Percentiles rank a stretch among this genome's conserved stretches.
phyloP scores from a whole-genome alignment of 2,113 vertebrate genomes.

The Eretmodus cyanostictus region DNA sequence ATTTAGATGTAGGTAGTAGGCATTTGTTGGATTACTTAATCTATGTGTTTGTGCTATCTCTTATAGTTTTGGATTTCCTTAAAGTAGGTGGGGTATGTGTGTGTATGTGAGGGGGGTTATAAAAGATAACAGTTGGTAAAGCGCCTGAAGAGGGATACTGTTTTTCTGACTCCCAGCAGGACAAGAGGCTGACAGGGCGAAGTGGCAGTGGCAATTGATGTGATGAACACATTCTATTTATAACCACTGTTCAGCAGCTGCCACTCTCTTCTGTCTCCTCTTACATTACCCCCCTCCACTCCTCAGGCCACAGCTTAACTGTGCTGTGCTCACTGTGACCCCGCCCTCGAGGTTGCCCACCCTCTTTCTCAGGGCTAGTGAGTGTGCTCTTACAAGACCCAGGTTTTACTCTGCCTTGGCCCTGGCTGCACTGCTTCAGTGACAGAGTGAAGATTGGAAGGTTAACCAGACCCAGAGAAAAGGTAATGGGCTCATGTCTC shows the following conservation, averaged over 20 bases:
- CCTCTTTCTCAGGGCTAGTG: conserved; percentile 14
- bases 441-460: conserved; percentile 49
- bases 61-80: background rate
- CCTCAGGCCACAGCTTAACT: conserved; percentile 26
- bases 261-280: conserved; percentile 55
- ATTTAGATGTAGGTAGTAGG: background rate
- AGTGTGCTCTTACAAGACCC: conserved; percentile 15
- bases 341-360: conserved; percentile 7
- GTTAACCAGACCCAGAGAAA: conserved; percentile 57
- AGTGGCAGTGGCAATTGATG: conserved; percentile 36
- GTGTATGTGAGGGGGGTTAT: background rate
- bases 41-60: background rate
- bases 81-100: background rate
- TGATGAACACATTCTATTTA: conserved; percentile 72
- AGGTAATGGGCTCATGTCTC: conserved; percentile 60
- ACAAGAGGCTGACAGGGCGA: conserved; percentile 14
- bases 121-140: background rate
- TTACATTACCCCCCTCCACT: conserved; percentile 40
- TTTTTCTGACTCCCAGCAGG: background rate
- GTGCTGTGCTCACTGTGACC: conserved; percentile 26
- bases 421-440: conserved; percentile 7
- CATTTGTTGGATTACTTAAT: background rate
- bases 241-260: conserved; percentile 80
- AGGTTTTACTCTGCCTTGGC: background rate
- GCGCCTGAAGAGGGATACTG: background rate